Percentiles rank a stretch among this genome's conserved stretches.
Conservation (phyloP, 1,140 invertebrate genomes). For the Zaprionus gabonicus region DNA sequence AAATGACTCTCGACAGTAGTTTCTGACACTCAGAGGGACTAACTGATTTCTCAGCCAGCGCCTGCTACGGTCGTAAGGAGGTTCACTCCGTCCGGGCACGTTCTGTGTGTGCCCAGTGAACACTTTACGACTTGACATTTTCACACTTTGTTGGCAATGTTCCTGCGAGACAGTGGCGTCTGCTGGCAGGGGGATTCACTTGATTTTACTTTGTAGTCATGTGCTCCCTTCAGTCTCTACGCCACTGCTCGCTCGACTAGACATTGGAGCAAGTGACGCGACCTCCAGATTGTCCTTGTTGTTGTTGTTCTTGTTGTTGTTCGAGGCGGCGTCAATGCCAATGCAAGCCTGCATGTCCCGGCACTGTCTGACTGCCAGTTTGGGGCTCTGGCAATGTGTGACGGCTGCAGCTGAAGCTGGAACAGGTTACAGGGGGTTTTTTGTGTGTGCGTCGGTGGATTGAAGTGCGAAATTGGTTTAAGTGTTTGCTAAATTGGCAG, state of each 20-base stretch:
- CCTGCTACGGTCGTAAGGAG: not conserved
- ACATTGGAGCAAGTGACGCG: conserved; percentile 28
- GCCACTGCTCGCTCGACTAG: conserved; percentile 25
- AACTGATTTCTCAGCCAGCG: not conserved
- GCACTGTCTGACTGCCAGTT: conserved; percentile 9
- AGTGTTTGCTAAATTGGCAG: conserved; percentile 84
- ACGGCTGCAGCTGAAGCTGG: conserved; percentile 19
- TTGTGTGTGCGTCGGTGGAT: conserved; percentile 73
- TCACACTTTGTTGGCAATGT: conserved; percentile 82
- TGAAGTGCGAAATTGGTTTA: conserved; percentile 84
- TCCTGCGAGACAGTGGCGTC: conserved; percentile 6
- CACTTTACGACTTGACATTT: conserved; percentile 84
- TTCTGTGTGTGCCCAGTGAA: conserved; percentile 39
- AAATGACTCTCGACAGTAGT: not conserved
- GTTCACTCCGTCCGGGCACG: not conserved
- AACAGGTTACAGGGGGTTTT: conserved; percentile 10
- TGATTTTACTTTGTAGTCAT: conserved; percentile 1
- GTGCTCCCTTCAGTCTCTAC: not conserved
- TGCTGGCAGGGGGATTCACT: not conserved
- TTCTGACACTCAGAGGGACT: not conserved
- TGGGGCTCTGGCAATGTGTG: conserved; percentile 22
- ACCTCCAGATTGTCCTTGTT: conserved; percentile 48
- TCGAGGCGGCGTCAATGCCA: conserved; percentile 41
- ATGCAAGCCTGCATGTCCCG: conserved; percentile 47
- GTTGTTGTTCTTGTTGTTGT: conserved; percentile 6